Conservation (phyloP, 2,113 vertebrate species). For the Onychorhynchus coronatus region DNA sequence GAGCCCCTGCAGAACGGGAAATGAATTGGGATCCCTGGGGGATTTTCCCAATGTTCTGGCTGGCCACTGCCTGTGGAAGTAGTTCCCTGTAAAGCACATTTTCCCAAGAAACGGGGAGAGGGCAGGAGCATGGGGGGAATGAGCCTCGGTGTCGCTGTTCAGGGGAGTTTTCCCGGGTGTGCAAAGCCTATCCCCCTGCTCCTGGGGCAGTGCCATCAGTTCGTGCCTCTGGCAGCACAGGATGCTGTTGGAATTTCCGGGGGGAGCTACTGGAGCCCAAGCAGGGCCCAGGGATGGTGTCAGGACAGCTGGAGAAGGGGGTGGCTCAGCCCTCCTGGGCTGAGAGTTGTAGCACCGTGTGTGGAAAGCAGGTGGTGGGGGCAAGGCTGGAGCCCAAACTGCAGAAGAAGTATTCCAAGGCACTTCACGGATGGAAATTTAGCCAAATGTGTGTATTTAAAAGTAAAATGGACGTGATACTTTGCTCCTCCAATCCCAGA, state of each 20-base stretch:
- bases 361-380: constrained; percentile 60
- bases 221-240: background rate
- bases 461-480: constrained; percentile 53
- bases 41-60: background rate
- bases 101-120: background rate
- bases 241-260: background rate
- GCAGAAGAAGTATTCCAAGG: constrained; percentile 74
- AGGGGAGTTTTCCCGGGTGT: background rate
- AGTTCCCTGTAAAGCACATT: background rate
- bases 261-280: too few relatives aligned
- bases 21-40: background rate
- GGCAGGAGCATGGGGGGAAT: background rate
- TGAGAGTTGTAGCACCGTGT: constrained; percentile 74
- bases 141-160: background rate
- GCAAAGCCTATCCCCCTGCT: background rate
- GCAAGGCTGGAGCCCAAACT: constrained; percentile 60
- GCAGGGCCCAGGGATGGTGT: too few relatives aligned
- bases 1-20: background rate
- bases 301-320: background rate
- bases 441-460: constrained; percentile 63
- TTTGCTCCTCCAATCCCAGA: constrained; percentile 58
- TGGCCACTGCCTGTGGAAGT: background rate
- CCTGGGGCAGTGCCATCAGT: background rate
- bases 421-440: constrained; percentile 80
- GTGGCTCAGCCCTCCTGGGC: constrained; percentile 66